Base-by-base conservation (phyloP, 2,888 invertebrate genomes). In the Acanthosepion esculentum region DNA sequence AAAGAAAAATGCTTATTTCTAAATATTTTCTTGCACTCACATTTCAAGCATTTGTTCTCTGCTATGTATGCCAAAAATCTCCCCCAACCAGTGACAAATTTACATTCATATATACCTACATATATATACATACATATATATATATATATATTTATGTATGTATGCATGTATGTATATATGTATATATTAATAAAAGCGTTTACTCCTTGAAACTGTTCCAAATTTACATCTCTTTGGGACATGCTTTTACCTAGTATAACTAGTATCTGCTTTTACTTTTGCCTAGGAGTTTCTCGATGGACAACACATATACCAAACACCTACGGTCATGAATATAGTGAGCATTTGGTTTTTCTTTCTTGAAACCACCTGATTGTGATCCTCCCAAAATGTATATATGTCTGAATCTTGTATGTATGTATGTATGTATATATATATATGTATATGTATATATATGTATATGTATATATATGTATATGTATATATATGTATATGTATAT, bases 281-380 rank as follows among this genome's bases (percentile, higher is more conserved):
- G n/a, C 78, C n/a, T 78, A 78, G 78, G 78, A 78, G 78, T 15
- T 78, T 33, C 78, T 78, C 78, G 78, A 78, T 78, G 78, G 78
- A 78, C 78, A 78, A 78, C 78, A n/a, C 78, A 78, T 78, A 78
- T n/a, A 78, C 78, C 78, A 33, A 78, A 78, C 78, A 78, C 78
- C 78, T 78, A 78, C 78, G 78, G 18, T n/a, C 78, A 78, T n/a
- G 78, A 78, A 4, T 33, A 10, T 78, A 78, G 78, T 78, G 78
- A 78, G 78, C 78, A 78, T 78, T 78, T 78, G 78, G 78, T 78
- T 78, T 78, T 78, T 78, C 78, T 78, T 78, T 78, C 78, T 78
- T 78, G 78, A 78, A 78, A 78, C 78, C 15, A 78, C 78, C 78
- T 78, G 78, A 33, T 78, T 78, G 78, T 78, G 23, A 78, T n/a